Base-by-base conservation (phyloP, 2,113 vertebrate species). In the Triplophysa siluroides region DNA sequence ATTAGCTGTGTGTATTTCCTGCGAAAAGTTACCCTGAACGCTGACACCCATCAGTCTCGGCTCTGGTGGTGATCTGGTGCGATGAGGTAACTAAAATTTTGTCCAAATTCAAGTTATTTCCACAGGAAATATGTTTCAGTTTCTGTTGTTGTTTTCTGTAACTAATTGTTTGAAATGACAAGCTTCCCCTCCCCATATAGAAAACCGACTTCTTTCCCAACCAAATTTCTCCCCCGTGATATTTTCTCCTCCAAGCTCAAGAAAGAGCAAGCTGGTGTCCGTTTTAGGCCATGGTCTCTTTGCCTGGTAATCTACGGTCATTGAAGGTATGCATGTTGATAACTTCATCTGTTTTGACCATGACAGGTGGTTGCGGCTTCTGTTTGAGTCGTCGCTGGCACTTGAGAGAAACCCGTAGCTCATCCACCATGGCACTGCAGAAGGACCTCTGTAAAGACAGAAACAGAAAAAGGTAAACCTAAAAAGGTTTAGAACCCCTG, bases 251-350 rank as follows among this genome's bases (percentile, higher is more conserved):
- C 65, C 21, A 6, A 13, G 12, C 33, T 78, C 47, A 80, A 79
- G 56, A 81, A n/a, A 75, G 62, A 73, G 84, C 61, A 45, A 78
- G 65, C 76, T 77, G 73, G 61, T 78, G 83, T 86, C 83, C 90
- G 87, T 88, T 94, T 94, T 91, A 99, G 85, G 97, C 96, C 96
- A 98, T 99, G 91, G 97, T 98, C 94, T 98, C 97, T 95, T 99
- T 99, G 91, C 97, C 97, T 81, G 97, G 97, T 93, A 99, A 94
- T 93, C 97, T 95, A 92, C 97, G 96, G 94, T 99, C 97, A 85
- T 98, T 98, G 92, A 98, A 98, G 1, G 97, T 98, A 93, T 99
- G 97, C 97, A 98, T 98, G 96, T 98, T 99, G 95, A 99, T 98
- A 86, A 98, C 96, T 91, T 98, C 97, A 91, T 98, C 97, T 76